Conservation (phyloP, 2,113 vertebrate genomes). For the Sturnus vulgaris region DNA sequence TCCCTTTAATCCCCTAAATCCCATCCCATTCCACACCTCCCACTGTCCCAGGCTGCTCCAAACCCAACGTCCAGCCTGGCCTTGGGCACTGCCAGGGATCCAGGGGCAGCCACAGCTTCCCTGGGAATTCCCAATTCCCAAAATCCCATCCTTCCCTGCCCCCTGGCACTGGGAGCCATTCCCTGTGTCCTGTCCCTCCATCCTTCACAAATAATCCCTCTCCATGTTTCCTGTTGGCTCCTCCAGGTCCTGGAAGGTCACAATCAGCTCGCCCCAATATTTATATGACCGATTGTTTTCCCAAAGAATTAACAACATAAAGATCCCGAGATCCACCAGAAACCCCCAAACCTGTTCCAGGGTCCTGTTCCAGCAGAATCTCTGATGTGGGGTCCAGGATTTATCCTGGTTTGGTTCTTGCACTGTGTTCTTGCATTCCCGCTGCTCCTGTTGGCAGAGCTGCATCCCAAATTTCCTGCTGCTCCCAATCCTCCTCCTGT, state of each 20-base stretch:
- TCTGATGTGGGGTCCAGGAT: fast-evolving
- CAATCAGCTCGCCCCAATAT: not conserved
- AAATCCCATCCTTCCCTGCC: fast-evolving
- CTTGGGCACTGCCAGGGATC: not conserved
- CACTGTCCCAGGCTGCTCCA: not conserved
- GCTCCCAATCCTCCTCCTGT: not conserved
- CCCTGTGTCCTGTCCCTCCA: not conserved
- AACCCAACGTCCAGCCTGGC: not conserved
- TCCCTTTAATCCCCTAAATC: not conserved
- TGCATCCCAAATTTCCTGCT: not conserved
- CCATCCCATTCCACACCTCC: too few species aligned
- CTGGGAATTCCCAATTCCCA: not conserved
- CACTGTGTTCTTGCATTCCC: fast-evolving
- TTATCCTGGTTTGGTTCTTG: fast-evolving
- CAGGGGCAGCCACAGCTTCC: not conserved
- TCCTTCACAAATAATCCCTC: fast-evolving
- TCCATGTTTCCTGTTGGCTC: not conserved
- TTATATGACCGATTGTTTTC: fast-evolving
- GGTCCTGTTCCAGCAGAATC: fast-evolving
- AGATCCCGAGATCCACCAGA: not conserved
- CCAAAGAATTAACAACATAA: not conserved
- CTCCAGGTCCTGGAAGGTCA: too few species aligned
- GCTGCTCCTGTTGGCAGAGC: fast-evolving
- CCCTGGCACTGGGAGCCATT: not conserved
- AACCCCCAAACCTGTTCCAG: not conserved